These are phyloP conservation scores for Poliocrania exsul DNA, from an alignment of 2,797 vertebrate genomes.

Conservation along the genomic window DNA sequence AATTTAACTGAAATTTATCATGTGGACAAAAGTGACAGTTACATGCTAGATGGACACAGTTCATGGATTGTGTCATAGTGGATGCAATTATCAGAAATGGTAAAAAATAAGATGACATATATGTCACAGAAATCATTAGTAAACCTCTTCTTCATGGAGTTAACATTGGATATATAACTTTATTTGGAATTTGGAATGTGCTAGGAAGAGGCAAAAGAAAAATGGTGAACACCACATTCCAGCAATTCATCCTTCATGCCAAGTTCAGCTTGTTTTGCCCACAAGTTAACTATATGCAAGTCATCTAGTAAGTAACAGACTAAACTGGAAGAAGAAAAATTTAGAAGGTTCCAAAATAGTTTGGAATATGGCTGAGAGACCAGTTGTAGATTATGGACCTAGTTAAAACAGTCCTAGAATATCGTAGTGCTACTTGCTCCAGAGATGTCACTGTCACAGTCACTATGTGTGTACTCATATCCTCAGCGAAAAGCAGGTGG, in stretches of 20 bases:
- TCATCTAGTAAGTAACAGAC: background rate
- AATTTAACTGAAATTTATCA: background rate
- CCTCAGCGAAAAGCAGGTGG: background rate
- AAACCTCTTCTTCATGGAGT: background rate
- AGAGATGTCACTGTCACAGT: rapidly evolving
- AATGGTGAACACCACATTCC: background rate
- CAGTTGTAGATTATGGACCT: background rate
- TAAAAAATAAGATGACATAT: background rate
- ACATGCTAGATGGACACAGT: background rate
- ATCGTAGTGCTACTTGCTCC: background rate
- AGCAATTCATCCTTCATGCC: background rate
- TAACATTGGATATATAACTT: background rate
- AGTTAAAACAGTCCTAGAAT: background rate
- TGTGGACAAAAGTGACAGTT: background rate
- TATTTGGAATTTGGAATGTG: background rate
- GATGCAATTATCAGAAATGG: background rate
- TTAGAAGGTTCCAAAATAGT: background rate
- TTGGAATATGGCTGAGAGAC: background rate
- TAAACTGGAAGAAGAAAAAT: background rate
- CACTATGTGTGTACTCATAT: rapidly evolving
- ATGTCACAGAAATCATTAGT: background rate
- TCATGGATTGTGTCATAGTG: background rate
- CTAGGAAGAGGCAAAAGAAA: background rate
- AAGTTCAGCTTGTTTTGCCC: background rate
- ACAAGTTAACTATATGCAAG: background rate